Percentiles rank a stretch among this genome's conserved stretches.
These are phyloP conservation scores for Parus major DNA, from an alignment of 2,113 vertebrate species.

Conservation along the genomic window DNA sequence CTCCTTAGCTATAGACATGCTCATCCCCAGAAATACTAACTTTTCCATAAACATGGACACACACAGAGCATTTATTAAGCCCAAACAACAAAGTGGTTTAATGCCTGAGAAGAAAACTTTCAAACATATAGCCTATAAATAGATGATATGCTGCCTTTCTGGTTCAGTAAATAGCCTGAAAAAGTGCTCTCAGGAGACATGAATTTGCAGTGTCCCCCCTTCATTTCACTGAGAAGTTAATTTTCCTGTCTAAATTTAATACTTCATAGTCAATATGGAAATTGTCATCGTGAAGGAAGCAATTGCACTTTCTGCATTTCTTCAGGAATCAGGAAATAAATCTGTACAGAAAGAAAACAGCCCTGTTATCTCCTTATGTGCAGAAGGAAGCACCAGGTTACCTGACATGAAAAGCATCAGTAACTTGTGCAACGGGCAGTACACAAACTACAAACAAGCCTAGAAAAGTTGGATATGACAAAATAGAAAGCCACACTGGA, in stretches of 20 bases:
- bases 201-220: background rate
- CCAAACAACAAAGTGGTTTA: background rate
- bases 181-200: background rate
- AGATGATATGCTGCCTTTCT: background rate
- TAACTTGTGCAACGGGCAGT: background rate
- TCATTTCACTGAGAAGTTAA: background rate
- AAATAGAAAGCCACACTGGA: background rate
- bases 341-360: background rate
- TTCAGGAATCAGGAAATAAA: background rate
- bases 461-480: background rate
- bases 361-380: accelerated
- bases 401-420: background rate
- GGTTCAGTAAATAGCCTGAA: background rate
- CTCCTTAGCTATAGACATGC: background rate
- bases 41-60: background rate
- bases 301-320: background rate
- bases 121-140: background rate
- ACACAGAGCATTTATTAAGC: background rate
- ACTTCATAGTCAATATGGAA: background rate
- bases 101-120: slow-evolving; percentile 15
- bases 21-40: background rate
- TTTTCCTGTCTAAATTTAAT: background rate
- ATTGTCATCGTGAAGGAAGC: background rate
- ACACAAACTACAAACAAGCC: background rate
- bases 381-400: background rate